Evolutionary conservation across 30 jellyfish, hydroid and myxozoan species (phyloP), one percentile per base, ranked within the genome.

Genomic region (Chrysaora quinquecirrha): DNA sequence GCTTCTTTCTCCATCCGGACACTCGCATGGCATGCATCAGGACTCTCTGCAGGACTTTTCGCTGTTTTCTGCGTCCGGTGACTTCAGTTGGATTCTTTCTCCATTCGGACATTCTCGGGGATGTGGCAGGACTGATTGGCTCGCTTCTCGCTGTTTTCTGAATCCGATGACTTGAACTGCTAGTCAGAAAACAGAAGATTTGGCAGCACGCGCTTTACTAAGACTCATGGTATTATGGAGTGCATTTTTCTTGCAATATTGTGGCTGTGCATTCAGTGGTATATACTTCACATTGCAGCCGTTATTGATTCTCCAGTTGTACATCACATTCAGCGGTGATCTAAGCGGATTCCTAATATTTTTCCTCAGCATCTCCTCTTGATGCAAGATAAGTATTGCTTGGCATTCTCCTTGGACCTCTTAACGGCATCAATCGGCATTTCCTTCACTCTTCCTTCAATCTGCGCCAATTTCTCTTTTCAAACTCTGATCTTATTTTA

Each of bases 121-220:
- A n/a, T n/a, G n/a, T n/a, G n/a, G n/a, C n/a, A n/a, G n/a, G n/a
- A n/a, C n/a, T n/a, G n/a, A n/a, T n/a, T n/a, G n/a, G n/a, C n/a
- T n/a, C n/a, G n/a, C n/a, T n/a, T n/a, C n/a, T n/a, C n/a, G n/a
- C n/a, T n/a, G n/a, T n/a, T n/a, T n/a, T 52, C 68, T 52, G 68
- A 52, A 16, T 52, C 68, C 25, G 29, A 25, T 20, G 24, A 52
- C 12, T 9, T n/a, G 30, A 34, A 69, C 75, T 63, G 64, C 91
- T 81, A 81, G 91, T 81, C 91, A 81, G 91, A 81, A 81, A 81
- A 81, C 91, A 69, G 85, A 73, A 52, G 73, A 24, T 28, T 63
- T 48, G 64, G 46, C 69, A 20, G 75, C 90, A 29, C 52, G 75
- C 43, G 68, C 68, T 52, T 52, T 52, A 10, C 29, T 52, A 4